Evolutionary conservation across 2,888 invertebrate species (phyloP), one percentile per base, ranked within the genome.

Genomic region (Hymenopus coronatus): DNA sequence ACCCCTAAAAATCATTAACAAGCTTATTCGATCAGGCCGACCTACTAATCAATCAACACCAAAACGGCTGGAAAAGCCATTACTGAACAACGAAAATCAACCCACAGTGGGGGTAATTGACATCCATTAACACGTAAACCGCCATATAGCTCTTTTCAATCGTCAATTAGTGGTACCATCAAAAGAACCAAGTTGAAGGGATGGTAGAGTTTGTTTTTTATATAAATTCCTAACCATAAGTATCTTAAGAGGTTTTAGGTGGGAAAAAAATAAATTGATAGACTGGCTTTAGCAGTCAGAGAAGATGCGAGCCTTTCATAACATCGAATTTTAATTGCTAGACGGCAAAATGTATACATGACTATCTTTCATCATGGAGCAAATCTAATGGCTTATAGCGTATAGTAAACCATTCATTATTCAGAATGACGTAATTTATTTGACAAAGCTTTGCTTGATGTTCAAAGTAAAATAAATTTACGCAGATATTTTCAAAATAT

Each of bases 1-100:
- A 28, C 27, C 54, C 15, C 85, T 85, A 85, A 85, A 85, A 85
- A 85, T 85, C 85, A 85, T 85, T 85, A 54, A 85, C 85, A 85
- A 70, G 54, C 1, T 85, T 70, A 85, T 85, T 85, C 85, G 85
- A 85, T 85, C 70, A 85, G 40, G 70, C 54, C 27, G 85, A 25
- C 85, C n/a, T 28, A 46, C 85, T 28, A 70, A 70, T 85, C 85
- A 85, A 85, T 85, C 54, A 85, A 28, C 27, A 28, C 14, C 70
- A n/a, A 54, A n/a, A 54, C 46, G 15, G 54, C 28, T 20, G 70
- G 40, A 85, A 25, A 30, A 33, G 25, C 33, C 30, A 14, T 20
- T 30, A 85, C 28, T 28, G 84, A 33, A 28, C 84, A 84, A 28
- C 28, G 30, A 28, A 84, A 84, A 84, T 84, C 25, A 84, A 84